phyloP scores from a whole-genome alignment of 2,113 vertebrate species.

The Pangasianodon gigas region DNA sequence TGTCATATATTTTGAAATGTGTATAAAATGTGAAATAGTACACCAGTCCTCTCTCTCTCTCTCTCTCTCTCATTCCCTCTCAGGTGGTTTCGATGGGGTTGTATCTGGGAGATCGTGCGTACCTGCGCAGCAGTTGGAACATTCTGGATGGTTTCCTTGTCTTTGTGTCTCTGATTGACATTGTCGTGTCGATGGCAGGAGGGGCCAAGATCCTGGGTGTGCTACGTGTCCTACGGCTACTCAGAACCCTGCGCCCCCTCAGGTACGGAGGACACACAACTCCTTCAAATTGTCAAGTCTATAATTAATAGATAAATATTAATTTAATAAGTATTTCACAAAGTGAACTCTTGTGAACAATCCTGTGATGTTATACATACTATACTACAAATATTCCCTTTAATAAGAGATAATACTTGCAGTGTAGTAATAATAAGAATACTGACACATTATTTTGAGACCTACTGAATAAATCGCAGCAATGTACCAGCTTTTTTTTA shows the following conservation, averaged over 20 bases:
- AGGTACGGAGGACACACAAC: constrained; percentile 72
- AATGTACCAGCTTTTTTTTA: not conserved
- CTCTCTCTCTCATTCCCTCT: constrained; percentile 32
- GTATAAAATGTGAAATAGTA: not conserved
- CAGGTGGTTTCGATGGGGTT: constrained; percentile 85
- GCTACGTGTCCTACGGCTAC: constrained; percentile 81
- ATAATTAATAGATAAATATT: not conserved
- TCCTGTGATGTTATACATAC: not conserved
- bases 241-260: constrained; percentile 83
- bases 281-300: not conserved
- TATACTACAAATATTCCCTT: not conserved
- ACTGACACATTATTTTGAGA: too few species aligned
- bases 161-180: constrained; percentile 85
- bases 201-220: constrained; percentile 87
- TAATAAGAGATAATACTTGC: not conserved
- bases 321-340: not conserved
- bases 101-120: constrained; percentile 82
- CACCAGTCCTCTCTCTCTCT: not conserved
- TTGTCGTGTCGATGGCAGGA: constrained; percentile 83
- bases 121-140: constrained; percentile 88
- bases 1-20: not conserved
- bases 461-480: too few species aligned
- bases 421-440: not conserved
- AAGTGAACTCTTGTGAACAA: not conserved
- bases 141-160: constrained; percentile 87